Percentiles rank a stretch among this genome's conserved stretches.
These are phyloP conservation scores for Hirudo medicinalis DNA, from an alignment of 1,140 invertebrate genomes.

Conservation along the genomic window DNA sequence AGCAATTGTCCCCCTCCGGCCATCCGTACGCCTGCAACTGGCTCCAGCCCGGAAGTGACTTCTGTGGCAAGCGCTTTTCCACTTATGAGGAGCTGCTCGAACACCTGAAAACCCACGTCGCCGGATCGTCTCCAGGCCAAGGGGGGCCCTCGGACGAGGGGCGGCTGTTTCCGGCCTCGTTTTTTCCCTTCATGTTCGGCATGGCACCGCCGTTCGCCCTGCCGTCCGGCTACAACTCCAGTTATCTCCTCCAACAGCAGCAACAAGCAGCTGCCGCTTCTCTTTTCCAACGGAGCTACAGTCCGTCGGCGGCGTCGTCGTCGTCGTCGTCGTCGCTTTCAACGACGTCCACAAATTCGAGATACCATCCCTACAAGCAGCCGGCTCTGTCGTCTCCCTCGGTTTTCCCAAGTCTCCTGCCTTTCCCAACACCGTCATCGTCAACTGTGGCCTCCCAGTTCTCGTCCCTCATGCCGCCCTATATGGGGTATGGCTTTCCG, in stretches of 20 bases:
- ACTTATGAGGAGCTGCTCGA: slow-evolving; percentile 85
- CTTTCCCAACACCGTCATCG: slow-evolving; percentile 49
- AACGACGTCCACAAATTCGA: slow-evolving; percentile 54
- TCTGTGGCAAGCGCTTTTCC: slow-evolving; percentile 84
- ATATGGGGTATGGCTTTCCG: slow-evolving; percentile 60
- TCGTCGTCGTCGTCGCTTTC: slow-evolving; percentile 44
- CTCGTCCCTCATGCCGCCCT: slow-evolving; percentile 26
- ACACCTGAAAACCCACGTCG: slow-evolving; percentile 81
- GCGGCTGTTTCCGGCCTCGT: slow-evolving; percentile 40
- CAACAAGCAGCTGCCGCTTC: slow-evolving; percentile 24
- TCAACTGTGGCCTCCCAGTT: background rate
- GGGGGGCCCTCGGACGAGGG: slow-evolving; percentile 43
- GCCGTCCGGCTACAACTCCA: slow-evolving; percentile 20
- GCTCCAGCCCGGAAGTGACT: slow-evolving; percentile 66
- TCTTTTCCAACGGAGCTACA: slow-evolving; percentile 47
- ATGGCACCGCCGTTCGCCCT: slow-evolving; percentile 12
- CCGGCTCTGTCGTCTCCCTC: slow-evolving; percentile 18
- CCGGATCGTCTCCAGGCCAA: background rate
- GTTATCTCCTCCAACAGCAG: slow-evolving; percentile 27
- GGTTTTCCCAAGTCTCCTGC: slow-evolving; percentile 48
- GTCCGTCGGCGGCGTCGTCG: slow-evolving; percentile 1
- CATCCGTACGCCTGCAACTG: slow-evolving; percentile 64
- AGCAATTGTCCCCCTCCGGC: background rate
- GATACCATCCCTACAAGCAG: slow-evolving; percentile 71
- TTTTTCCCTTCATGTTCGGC: slow-evolving; percentile 24